Evolutionary conservation across 2,113 vertebrate species (phyloP).

Genomic region (Cottus gobio): DNA sequence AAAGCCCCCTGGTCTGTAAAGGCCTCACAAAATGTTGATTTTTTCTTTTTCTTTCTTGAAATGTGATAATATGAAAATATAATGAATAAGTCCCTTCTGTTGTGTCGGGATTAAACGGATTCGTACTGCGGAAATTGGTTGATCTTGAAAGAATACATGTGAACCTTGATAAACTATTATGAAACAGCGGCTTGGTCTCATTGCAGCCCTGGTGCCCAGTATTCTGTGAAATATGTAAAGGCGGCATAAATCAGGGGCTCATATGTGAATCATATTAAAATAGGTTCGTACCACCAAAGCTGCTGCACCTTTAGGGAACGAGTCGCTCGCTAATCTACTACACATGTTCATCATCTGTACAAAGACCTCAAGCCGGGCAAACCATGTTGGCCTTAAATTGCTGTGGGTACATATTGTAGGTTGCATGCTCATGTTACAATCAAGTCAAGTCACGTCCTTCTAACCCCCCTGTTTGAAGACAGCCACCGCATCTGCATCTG

Average conservation of each 20-base stretch:
- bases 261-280: background rate
- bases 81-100: background rate
- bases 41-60: background rate
- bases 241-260: background rate
- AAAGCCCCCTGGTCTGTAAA: too few species aligned
- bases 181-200: background rate
- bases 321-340: conserved; percentile 1
- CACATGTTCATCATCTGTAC: conserved; percentile 4
- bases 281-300: background rate
- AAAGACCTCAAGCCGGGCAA: background rate
- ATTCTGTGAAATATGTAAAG: background rate
- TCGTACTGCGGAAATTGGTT: background rate
- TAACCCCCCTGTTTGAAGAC: conserved; percentile 16
- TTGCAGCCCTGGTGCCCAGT: background rate
- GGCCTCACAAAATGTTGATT: too few species aligned
- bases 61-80: conserved; percentile 23
- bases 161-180: background rate
- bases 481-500: background rate
- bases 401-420: background rate
- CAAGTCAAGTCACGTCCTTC: conserved; percentile 17
- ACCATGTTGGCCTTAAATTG: background rate
- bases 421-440: conserved; percentile 20
- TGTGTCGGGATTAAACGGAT: background rate
- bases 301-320: background rate
- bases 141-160: background rate